Evolutionary conservation across 2,888 invertebrate genomes (phyloP).

Genomic region (Volucella inflata): DNA sequence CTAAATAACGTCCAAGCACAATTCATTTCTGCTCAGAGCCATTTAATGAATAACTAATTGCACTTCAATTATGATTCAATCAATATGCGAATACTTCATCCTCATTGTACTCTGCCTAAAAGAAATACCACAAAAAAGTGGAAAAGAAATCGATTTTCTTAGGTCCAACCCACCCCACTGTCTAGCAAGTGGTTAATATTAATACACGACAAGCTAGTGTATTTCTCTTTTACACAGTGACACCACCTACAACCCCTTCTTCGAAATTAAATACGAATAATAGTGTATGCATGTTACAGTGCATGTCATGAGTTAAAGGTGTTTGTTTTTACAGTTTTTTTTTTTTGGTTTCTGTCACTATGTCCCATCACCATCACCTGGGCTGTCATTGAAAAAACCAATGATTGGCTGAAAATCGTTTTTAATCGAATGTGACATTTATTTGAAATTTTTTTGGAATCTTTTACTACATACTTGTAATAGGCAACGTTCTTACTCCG

Average conservation of each 20-base stretch:
- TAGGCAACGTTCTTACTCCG: too few species aligned
- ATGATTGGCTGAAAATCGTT: conserved; percentile 51
- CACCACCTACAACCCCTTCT: conserved; percentile 18
- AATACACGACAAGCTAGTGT: not conserved
- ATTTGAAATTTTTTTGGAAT: conserved; percentile 5
- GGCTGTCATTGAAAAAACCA: conserved; percentile 50
- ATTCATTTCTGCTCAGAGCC: conserved; percentile 21
- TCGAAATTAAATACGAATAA: not conserved
- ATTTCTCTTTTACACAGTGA: conserved; percentile 43
- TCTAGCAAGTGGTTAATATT: not conserved
- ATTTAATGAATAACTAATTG: conserved; percentile 56
- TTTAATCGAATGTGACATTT: conserved; percentile 58
- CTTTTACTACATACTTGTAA: conserved; percentile 33
- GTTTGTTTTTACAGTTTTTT: conserved; percentile 66
- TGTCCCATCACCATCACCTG: not conserved
- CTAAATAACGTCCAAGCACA: conserved; percentile 14
- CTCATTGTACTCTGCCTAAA: not conserved
- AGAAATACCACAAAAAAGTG: not conserved
- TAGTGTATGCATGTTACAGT: not conserved
- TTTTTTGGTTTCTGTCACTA: conserved; percentile 43
- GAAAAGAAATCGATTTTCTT: conserved; percentile 22
- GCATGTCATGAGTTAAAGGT: conserved; percentile 48
- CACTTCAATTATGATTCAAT: conserved; percentile 61
- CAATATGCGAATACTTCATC: not conserved
- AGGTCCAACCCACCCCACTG: not conserved